A percentile compares a stretch with the other conserved stretches of the same genome.
Conservation (phyloP, 2,888 invertebrate species). For the Dolichomitus sp. region DNA sequence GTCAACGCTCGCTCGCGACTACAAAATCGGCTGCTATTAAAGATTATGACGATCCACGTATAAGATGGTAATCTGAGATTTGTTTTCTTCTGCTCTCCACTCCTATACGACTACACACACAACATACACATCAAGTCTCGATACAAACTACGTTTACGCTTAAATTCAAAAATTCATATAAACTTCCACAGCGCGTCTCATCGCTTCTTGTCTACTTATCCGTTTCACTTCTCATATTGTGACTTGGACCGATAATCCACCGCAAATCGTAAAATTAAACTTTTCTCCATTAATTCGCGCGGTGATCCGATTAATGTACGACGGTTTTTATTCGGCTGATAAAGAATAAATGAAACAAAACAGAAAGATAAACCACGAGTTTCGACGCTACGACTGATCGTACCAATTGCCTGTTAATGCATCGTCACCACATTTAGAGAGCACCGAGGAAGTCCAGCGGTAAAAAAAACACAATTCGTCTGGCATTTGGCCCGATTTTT, state of each 20-base stretch:
- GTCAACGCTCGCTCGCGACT: conserved; percentile 57
- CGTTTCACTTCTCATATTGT: conserved; percentile 33
- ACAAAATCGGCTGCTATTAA: conserved; percentile 63
- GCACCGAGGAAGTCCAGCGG: conserved; percentile 25
- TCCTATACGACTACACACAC: conserved; percentile 84
- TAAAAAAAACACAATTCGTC: conserved; percentile 38
- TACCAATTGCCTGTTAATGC: conserved; percentile 77
- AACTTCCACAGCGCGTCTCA: conserved; percentile 48
- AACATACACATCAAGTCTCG: conserved; percentile 84
- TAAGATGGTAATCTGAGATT: conserved; percentile 63
- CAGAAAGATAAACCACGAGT: conserved; percentile 11
- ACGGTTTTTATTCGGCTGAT: background rate
- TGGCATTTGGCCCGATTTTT: conserved; percentile 3
- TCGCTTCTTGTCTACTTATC: conserved; percentile 49
- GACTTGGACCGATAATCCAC: conserved; percentile 50
- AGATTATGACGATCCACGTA: conserved; percentile 65
- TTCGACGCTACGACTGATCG: conserved; percentile 72
- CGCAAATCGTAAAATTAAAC: conserved; percentile 11
- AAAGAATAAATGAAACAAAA: background rate
- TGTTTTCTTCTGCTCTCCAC: conserved; percentile 73
- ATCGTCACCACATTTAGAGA: conserved; percentile 40
- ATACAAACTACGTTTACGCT: conserved; percentile 82
- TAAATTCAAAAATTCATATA: conserved; percentile 66
- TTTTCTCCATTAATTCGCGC: background rate
- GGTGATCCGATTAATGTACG: background rate